Evolutionary conservation across 2,797 vertebrate species (phyloP).

Genomic region (Acestrorhynchus altus): DNA sequence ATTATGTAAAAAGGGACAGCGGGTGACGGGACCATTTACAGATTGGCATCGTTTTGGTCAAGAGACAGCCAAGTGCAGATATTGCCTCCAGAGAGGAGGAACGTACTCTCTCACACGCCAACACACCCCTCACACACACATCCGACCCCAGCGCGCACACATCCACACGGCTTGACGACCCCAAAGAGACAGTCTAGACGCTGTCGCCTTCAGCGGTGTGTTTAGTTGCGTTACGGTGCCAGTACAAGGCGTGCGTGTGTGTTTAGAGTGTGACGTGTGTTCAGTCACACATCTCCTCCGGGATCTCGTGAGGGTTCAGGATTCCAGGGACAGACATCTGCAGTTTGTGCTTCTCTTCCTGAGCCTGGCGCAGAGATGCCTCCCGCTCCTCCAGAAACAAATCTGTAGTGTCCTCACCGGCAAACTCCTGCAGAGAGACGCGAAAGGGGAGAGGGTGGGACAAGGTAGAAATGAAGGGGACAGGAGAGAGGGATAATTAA

Average conservation of each 20-base stretch:
- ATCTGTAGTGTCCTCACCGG: conserved; percentile 96
- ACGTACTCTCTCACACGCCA: conserved; percentile 24
- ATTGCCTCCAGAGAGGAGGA: conserved; percentile 73
- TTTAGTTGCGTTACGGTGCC: conserved; percentile 56
- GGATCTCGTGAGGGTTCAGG: conserved; percentile 98
- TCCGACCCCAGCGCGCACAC: conserved; percentile 18
- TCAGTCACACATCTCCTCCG: conserved; percentile 99
- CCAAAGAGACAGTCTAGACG: conserved; percentile 73
- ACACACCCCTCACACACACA: background rate
- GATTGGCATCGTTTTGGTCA: conserved; percentile 98
- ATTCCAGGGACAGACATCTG: conserved; percentile 99
- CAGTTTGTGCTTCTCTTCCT: conserved; percentile 98
- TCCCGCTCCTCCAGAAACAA: conserved; percentile 97
- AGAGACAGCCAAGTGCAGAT: conserved; percentile 87
- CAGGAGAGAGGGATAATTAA: background rate
- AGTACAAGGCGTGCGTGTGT: conserved; percentile 63
- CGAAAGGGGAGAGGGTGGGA: background rate
- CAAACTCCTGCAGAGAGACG: conserved; percentile 85
- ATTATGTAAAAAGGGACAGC: conserved; percentile 98
- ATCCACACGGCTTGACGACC: conserved; percentile 47
- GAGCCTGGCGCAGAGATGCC: conserved; percentile 92
- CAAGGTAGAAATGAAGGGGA: background rate
- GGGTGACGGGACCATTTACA: conserved; percentile 92
- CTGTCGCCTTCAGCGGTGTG: conserved; percentile 68
- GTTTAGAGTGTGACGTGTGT: conserved; percentile 51